Conservation (phyloP, 1,140 invertebrate species). For the Ceratosolen fusciceps region DNA sequence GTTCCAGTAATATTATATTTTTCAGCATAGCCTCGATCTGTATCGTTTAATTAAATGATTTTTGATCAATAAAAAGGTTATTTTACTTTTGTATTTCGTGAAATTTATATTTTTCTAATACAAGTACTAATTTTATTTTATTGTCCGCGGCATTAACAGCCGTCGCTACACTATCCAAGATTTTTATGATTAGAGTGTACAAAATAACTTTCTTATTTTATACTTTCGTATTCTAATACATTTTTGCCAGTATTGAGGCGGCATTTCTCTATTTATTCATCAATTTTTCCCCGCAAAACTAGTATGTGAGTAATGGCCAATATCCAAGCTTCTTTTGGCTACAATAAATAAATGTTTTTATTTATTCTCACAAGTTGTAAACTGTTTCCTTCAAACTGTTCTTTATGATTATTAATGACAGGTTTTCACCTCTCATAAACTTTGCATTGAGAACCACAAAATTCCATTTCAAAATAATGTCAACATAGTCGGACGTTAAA, state of each 20-base stretch:
- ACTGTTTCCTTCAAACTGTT: background rate
- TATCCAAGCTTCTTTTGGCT: background rate
- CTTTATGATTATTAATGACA: background rate
- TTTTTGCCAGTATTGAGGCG: background rate
- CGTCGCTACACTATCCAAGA: background rate
- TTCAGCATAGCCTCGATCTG: background rate
- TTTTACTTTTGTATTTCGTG: background rate
- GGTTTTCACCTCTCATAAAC: constrained; percentile 8
- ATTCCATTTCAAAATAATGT: constrained; percentile 6
- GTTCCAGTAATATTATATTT: background rate
- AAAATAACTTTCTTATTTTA: constrained; percentile 6
- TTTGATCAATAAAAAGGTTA: background rate
- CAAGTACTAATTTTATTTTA: background rate
- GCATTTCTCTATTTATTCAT: background rate
- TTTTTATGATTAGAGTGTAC: background rate
- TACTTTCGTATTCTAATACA: background rate
- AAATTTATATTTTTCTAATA: background rate
- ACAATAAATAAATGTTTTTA: background rate
- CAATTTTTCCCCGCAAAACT: background rate
- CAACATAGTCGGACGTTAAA: background rate
- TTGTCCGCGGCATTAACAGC: background rate
- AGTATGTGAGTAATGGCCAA: background rate
- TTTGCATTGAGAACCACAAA: background rate
- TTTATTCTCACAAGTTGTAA: background rate
- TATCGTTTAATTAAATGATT: background rate